Conservation (phyloP, 2,113 vertebrate genomes). For the Planiliza haematocheilus region DNA sequence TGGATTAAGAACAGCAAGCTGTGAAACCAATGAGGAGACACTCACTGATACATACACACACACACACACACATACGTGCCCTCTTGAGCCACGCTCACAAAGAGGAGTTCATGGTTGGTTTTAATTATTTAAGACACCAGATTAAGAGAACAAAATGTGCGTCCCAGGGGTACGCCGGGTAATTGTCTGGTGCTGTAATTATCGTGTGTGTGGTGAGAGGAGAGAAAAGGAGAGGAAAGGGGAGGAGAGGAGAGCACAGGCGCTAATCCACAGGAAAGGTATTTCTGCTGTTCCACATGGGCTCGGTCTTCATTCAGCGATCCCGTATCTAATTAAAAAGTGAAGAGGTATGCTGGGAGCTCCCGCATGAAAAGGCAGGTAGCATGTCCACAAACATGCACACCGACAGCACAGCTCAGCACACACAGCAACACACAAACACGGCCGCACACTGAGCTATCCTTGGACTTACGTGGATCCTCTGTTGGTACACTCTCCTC, state of each 20-base stretch:
- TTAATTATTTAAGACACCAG: conserved; percentile 83
- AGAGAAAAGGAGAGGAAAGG: conserved; percentile 21
- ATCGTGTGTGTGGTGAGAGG: conserved; percentile 55
- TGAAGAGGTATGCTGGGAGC: conserved; percentile 53
- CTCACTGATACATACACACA: conserved; percentile 1
- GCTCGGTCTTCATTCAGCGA: conserved; percentile 48
- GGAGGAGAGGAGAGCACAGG: conserved; percentile 23
- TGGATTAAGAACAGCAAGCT: conserved; percentile 1
- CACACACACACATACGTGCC: background rate
- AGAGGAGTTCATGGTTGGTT: conserved; percentile 67
- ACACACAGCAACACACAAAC: conserved; percentile 48
- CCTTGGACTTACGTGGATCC: conserved; percentile 80
- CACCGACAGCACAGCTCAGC: conserved; percentile 37
- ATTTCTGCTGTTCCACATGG: conserved; percentile 56
- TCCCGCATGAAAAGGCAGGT: conserved; percentile 36
- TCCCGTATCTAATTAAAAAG: conserved; percentile 71
- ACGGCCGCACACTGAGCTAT: conserved; percentile 48
- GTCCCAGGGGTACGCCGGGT: conserved; percentile 75
- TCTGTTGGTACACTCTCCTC: conserved; percentile 80
- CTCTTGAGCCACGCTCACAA: conserved; percentile 59
- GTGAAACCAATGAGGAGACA: background rate
- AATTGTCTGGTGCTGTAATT: conserved; percentile 82
- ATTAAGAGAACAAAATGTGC: conserved; percentile 83
- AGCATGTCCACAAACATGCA: conserved; percentile 54
- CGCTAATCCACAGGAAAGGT: conserved; percentile 56